Evolutionary conservation across 2,797 vertebrate species (phyloP).

Genomic region (Schizopygopsis malacanthus): DNA sequence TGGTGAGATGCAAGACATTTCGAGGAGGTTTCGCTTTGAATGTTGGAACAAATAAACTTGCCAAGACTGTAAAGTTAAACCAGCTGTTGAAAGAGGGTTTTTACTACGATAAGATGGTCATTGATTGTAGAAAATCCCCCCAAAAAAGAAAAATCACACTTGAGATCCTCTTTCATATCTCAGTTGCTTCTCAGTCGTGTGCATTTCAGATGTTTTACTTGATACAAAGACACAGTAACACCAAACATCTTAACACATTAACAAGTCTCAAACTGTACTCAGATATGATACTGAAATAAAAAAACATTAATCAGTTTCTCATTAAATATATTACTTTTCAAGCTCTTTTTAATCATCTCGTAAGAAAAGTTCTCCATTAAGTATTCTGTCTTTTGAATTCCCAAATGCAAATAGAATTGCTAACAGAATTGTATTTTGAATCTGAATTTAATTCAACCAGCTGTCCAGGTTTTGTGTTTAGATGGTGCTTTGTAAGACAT

Average conservation of each 20-base stretch:
- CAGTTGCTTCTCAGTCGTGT: neutral
- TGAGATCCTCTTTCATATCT: neutral
- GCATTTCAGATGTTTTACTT: neutral
- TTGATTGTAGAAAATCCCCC: neutral
- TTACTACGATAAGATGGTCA: neutral
- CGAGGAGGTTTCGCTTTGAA: neutral
- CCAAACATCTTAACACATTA: too few relatives aligned
- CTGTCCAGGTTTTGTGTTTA: neutral
- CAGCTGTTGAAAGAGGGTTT: slow-evolving; percentile 15
- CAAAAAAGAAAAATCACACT: neutral
- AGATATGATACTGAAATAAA: neutral
- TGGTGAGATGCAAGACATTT: slow-evolving; percentile 26
- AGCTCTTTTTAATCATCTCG: neutral
- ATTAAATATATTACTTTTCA: neutral
- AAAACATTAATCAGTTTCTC: neutral
- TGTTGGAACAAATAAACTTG: slow-evolving; percentile 15
- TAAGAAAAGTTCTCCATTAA: neutral
- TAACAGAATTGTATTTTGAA: neutral
- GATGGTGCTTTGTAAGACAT: neutral
- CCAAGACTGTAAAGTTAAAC: slow-evolving; percentile 28
- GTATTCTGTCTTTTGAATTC: neutral
- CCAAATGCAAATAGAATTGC: neutral
- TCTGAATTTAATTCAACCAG: neutral
- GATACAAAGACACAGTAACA: neutral
- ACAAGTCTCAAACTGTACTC: neutral